Evolutionary conservation across 2,797 vertebrate species (phyloP).

Genomic region (Synaphobranchus kaupii): DNA sequence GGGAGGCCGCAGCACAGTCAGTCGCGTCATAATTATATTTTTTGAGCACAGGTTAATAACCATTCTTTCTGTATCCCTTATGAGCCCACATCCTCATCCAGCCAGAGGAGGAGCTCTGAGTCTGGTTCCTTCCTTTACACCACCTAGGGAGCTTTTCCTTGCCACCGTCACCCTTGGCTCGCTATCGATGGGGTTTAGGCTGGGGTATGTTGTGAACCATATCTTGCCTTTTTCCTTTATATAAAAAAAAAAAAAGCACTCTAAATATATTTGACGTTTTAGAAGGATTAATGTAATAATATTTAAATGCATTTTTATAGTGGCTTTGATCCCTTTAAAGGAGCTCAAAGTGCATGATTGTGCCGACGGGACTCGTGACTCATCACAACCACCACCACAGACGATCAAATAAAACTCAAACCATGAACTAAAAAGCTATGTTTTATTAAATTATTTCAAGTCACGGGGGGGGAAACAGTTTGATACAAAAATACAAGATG

Average conservation of each 20-base stretch:
- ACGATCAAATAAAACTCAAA: constrained; percentile 4
- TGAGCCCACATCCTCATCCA: no score
- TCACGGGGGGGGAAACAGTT: constrained; percentile 33
- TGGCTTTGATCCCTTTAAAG: neutral
- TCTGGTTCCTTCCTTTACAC: no score
- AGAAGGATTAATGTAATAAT: neutral
- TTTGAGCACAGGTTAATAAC: no score
- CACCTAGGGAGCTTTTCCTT: no score
- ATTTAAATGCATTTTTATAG: neutral
- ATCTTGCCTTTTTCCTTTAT: no score
- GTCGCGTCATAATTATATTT: no score
- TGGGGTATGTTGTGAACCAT: no score
- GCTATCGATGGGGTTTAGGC: no score
- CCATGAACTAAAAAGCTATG: constrained; percentile 39
- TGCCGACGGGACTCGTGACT: neutral
- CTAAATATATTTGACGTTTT: neutral
- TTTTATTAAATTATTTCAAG: constrained; percentile 41
- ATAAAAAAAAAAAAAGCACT: neutral
- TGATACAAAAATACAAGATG: constrained; percentile 48
- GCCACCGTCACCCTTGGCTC: no score
- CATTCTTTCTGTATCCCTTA: no score
- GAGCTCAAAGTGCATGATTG: neutral
- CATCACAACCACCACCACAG: neutral
- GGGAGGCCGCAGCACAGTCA: no score
- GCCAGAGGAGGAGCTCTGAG: no score